These are phyloP conservation scores for Linnaemya tessellans DNA, from an alignment of 2,888 invertebrate genomes.

Conservation along the genomic window DNA sequence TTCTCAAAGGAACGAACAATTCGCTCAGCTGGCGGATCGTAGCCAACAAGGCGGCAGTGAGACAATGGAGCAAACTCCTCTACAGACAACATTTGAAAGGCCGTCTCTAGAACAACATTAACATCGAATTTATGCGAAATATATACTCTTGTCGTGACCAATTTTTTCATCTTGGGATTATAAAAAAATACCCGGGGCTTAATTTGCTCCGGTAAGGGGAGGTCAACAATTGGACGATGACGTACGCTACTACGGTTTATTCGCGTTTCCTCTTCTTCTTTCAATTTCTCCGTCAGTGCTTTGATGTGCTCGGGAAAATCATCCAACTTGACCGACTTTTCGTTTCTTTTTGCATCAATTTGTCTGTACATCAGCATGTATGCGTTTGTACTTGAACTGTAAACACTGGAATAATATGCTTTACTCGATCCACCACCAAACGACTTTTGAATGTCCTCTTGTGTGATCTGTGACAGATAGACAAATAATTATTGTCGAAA, in stretches of 20 bases:
- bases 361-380: slow-evolving; percentile 96
- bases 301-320: slow-evolving; percentile 91
- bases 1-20: slow-evolving; percentile 88
- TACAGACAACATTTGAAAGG: slow-evolving; percentile 86
- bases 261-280: slow-evolving; percentile 86
- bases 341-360: slow-evolving; percentile 87
- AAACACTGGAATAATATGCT: slow-evolving; percentile 89
- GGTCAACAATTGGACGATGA: slow-evolving; percentile 78
- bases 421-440: slow-evolving; percentile 91
- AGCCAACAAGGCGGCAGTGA: slow-evolving; percentile 89
- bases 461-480: slow-evolving; percentile 86
- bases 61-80: slow-evolving; percentile 86
- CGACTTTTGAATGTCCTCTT: slow-evolving; percentile 91
- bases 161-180: slow-evolving; percentile 85
- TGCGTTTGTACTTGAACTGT: slow-evolving; percentile 92
- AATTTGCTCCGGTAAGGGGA: slow-evolving; percentile 83
- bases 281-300: slow-evolving; percentile 86
- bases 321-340: slow-evolving; percentile 86
- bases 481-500: slow-evolving; percentile 1
- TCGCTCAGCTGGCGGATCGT: slow-evolving; percentile 86
- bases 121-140: slow-evolving; percentile 86
- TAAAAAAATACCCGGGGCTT: slow-evolving; percentile 87
- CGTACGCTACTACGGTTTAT: slow-evolving; percentile 83
- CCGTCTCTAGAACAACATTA: slow-evolving; percentile 85
- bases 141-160: slow-evolving; percentile 85